Conservation (phyloP, 2,113 vertebrate species). For the Chrysochloris asiatica region DNA sequence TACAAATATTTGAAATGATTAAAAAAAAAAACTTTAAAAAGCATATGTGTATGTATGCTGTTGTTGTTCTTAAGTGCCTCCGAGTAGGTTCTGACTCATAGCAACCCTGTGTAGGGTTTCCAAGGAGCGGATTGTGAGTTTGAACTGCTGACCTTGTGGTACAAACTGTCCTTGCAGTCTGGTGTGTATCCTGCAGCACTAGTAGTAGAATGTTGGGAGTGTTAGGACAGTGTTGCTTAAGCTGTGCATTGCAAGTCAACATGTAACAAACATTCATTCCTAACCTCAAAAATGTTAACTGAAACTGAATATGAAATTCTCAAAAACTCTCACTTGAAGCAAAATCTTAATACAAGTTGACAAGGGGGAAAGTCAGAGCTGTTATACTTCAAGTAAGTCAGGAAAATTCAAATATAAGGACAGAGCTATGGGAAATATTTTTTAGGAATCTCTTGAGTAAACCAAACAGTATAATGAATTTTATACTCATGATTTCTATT, state of each 20-base stretch:
- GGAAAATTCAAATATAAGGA: neutral
- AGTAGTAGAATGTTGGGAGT: neutral
- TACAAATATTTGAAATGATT: slow-evolving; percentile 39
- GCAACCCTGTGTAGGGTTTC: no score
- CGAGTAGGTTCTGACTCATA: no score
- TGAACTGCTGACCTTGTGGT: no score
- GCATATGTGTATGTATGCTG: no score
- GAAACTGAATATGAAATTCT: neutral
- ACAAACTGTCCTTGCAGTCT: no score
- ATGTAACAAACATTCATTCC: no score
- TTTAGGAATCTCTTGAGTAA: neutral
- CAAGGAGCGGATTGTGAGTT: no score
- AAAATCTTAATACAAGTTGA: no score
- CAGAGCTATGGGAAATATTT: neutral
- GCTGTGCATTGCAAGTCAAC: no score
- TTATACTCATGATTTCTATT: neutral
- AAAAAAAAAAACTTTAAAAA: neutral
- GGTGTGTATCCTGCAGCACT: no score
- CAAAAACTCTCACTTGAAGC: slow-evolving; percentile 24
- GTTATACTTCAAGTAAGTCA: neutral
- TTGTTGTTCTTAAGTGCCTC: no score
- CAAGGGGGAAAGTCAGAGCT: neutral
- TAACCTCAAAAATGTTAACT: no score
- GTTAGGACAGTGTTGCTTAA: neutral
- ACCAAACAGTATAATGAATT: neutral